Conservation (phyloP, 2,797 vertebrate species). For the Notolepis coatsorum region DNA sequence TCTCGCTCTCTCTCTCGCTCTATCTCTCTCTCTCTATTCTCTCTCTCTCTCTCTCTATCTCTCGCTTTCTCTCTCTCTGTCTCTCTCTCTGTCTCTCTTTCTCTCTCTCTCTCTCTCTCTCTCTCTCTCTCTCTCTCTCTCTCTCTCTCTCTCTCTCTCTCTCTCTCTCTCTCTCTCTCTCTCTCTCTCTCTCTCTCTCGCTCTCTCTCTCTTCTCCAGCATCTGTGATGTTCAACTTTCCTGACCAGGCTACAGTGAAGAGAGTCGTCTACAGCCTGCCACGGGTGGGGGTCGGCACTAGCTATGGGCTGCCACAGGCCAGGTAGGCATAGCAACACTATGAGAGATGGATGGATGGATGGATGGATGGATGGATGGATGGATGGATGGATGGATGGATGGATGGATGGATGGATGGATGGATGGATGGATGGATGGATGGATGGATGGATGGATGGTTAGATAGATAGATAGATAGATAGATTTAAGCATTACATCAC, state of each 20-base stretch:
- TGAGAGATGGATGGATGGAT: too few relatives aligned
- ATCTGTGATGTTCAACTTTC: slow-evolving; percentile 99
- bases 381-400: too few relatives aligned
- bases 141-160: not conserved
- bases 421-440: too few relatives aligned
- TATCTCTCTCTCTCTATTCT: too few relatives aligned
- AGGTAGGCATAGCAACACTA: slow-evolving; percentile 88
- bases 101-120: not conserved
- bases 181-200: slow-evolving; percentile 29
- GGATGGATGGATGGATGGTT: too few relatives aligned
- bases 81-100: not conserved
- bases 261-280: slow-evolving; percentile 98
- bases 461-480: too few relatives aligned
- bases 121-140: not conserved
- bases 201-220: slow-evolving; percentile 77
- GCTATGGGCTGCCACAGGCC: slow-evolving; percentile 98
- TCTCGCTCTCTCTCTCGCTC: too few relatives aligned
- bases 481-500: too few relatives aligned
- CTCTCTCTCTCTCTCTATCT: too few relatives aligned
- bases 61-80: not conserved
- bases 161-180: not conserved
- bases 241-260: slow-evolving; percentile 97
- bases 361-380: too few relatives aligned
- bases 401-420: too few relatives aligned
- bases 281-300: slow-evolving; percentile 98